Base-by-base conservation (phyloP, 2,113 vertebrate genomes). In the Gambusia holbrooki region DNA sequence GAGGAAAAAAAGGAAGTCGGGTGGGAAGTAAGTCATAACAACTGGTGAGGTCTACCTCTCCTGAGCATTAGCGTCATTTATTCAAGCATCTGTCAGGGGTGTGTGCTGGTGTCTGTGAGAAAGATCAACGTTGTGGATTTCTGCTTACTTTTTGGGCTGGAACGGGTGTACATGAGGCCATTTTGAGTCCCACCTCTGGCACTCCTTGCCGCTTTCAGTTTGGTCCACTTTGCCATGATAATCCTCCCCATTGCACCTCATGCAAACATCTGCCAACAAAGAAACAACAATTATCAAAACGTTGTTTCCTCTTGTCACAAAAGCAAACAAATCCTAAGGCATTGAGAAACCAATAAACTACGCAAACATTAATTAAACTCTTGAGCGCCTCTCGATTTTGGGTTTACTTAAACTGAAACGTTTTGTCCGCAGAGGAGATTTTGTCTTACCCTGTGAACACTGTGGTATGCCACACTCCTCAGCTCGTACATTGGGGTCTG, bases 151-250 rank as follows among this genome's bases (percentile, higher is more conserved):
- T 90, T 97, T 97, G 63, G 97, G 97, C 79, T 96, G 94, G 90
- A 96, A 97, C 81, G 92, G 92, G 89, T 98, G 97, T 84, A 93
- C 96, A 88, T 98, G 96, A 69, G 97, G 97, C 76, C 93, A 96
- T 83, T 94, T 87, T 25, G 94, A 95, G 92, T 99, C 98, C 98
- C 98, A 99, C 76, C 98, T 95, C 90, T 99, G 97, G 81, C 98
- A 99, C 89, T 96, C 96, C 79, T 95, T 97, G 80, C 97, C 98
- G 0, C 95, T 95, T 86, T 96, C 95, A 0, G 98, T 98, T 80
- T 95, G 96, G 94, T 98, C 98, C 96, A 98, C 93, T 72, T 96
- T 96, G 8, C 98, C 98, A 74, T 87, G 94, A 65, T 99, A 99
- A 84, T 90, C 94, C 90, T 97, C 97, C 58, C 98, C 98, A 71